Evolutionary conservation across 1,140 invertebrate genomes (phyloP), one percentile per base, ranked within the genome.

Genomic region (Macrocentrus cingulum): DNA sequence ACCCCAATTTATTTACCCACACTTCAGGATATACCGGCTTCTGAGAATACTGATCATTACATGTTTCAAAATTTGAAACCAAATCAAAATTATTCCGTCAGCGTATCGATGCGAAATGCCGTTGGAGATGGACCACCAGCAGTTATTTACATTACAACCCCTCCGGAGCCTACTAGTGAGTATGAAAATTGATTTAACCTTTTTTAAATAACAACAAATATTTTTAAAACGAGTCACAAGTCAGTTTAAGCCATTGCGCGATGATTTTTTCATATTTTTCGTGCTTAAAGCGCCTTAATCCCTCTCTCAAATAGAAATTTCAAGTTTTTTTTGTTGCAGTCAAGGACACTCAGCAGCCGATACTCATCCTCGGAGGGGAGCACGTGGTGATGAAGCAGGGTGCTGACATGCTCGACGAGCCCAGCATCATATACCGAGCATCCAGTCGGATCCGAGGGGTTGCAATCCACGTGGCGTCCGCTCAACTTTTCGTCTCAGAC

Each of bases 51-150:
- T 3, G 72, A 86, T 59, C 72, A 77, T 42, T 91, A 91, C 73
- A 87, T 94, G 81, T 90, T 94, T 66, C 84, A 86, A 81, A 87
- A 91, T 66, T 79, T 95, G 18, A 78, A 84, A 59, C 84, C 91
- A 0, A 83, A 84, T n/a, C 85, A 85, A 9, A 86, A 87, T 58
- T 96, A 95, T 70, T 84, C 84, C 5, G 80, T 95, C 1, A 84
- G 86, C 2, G 81, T 96, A 7, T 84, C 87, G 0, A 92, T 92
- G 83, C 82, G 88, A 64, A 97, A 95, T 72, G 81, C 82, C 1
- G 84, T 86, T 18, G 94, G 93, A 0, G 87, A 91, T 67, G 92
- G 93, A 15, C 91, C 91, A 0, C 71, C 83, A 1, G 83, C 85
- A 1, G 79, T 76, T 2, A 82, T 83, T 3, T 75, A 80, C 29